Evolutionary conservation across 2,113 vertebrate species (phyloP), one percentile per base, ranked within the genome.

Genomic region (Eulacestoma nigropectus): DNA sequence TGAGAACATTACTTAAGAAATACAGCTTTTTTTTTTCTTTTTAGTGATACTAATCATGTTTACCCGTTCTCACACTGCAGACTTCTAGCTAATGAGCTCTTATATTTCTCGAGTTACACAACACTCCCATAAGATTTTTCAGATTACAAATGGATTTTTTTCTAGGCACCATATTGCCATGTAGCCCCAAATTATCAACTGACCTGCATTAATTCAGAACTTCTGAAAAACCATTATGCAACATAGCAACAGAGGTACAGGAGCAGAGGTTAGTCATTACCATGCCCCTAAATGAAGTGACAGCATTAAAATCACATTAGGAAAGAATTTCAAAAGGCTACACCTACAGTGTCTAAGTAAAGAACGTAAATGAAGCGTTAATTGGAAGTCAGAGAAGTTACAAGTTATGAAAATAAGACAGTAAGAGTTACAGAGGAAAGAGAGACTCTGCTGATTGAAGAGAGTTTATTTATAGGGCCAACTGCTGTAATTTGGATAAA

Each of bases 331-430:
- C 75, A 91, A 91, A 94, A 80, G 26, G 59, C 35, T 89, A 87
- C 60, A 68, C 57, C 74, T 86, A 82, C 67, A 46, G 52, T 53
- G 32, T 69, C 46, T 90, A 89, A 76, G 78, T 76, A 87, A 83
- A 89, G 77, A 93, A 84, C 0, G 1, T 29, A 81, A 79, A 90
- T 52, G 42, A 89, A 96, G 64, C 76, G 35, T 87, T 49, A 75
- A 88, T 14, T 88, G 72, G 53, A 87, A 82, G 68, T 92, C 74
- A 83, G 37, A 87, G 72, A 88, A 77, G 13, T 87, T 69, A 32
- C 33, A 93, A 91, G 69, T 89, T 87, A 92, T 63, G 91, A 94
- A 96, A 94, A 79, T 57, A 92, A 69, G 68, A 79, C n/a, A 77
- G 46, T 37, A 89, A 87, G 89, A 92, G 19, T 87, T 92, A 80